Evolutionary conservation across 2,888 invertebrate genomes (phyloP).

Genomic region (Plemyria rubiginata): DNA sequence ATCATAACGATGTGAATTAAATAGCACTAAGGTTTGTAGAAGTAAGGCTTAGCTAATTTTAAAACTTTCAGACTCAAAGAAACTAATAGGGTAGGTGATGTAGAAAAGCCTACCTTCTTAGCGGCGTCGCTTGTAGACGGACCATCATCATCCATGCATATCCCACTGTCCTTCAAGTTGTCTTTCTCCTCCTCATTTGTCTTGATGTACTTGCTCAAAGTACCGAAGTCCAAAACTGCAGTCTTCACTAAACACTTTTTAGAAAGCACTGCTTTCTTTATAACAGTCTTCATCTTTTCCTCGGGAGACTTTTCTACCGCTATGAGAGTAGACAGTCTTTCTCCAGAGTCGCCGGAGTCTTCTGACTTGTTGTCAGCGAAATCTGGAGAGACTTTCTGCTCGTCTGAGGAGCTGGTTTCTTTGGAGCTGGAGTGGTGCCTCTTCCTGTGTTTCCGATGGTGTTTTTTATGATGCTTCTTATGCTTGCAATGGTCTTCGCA

Average conservation of each 20-base stretch:
- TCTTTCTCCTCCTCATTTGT: constrained; percentile 59
- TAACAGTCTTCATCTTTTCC: constrained; percentile 75
- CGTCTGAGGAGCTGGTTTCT: constrained; percentile 80
- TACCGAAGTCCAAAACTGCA: constrained; percentile 72
- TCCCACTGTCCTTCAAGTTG: constrained; percentile 76
- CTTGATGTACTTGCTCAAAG: constrained; percentile 63
- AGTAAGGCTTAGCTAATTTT: no score
- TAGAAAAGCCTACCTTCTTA: constrained; percentile 64
- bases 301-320: constrained; percentile 73
- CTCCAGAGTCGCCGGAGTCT: constrained; percentile 74
- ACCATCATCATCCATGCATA: constrained; percentile 67
- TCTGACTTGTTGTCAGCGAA: constrained; percentile 77
- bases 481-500: constrained; percentile 89
- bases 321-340: constrained; percentile 66
- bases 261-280: constrained; percentile 71
- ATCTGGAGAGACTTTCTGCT: constrained; percentile 75
- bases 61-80: no score
- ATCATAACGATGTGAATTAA: no score
- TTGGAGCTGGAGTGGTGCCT: constrained; percentile 86
- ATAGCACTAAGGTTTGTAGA: no score
- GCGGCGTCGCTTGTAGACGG: constrained; percentile 59
- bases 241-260: constrained; percentile 73
- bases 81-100: not conserved
- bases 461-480: constrained; percentile 90
- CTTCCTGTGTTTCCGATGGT: constrained; percentile 91